phyloP scores from a whole-genome alignment of 1,140 invertebrate species.

The Atta colombica region DNA sequence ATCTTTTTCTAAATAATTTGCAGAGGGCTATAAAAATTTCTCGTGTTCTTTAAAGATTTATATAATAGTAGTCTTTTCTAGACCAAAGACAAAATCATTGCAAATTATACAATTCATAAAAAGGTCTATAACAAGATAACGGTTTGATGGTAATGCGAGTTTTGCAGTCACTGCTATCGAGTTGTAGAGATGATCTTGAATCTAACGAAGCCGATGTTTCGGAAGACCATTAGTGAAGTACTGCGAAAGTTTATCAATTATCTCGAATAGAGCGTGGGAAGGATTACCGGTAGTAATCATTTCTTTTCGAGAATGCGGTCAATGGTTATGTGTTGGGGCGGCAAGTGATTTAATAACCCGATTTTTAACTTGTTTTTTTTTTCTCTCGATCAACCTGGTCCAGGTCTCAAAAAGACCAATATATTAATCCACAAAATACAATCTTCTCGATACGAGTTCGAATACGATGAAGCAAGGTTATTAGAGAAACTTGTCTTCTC shows the following conservation, averaged over 20 bases:
- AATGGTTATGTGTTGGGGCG: constrained; percentile 73
- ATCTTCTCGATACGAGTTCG: constrained; percentile 78
- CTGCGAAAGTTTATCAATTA: constrained; percentile 60
- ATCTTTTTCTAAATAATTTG: constrained; percentile 13
- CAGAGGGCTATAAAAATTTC: not conserved
- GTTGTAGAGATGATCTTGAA: constrained; percentile 67
- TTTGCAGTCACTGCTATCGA: not conserved
- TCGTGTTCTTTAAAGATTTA: not conserved
- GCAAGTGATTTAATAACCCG: constrained; percentile 86
- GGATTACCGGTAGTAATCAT: constrained; percentile 81
- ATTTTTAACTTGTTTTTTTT: constrained; percentile 78
- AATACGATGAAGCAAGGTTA: constrained; percentile 79
- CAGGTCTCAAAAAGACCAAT: constrained; percentile 76
- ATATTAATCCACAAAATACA: constrained; percentile 86
- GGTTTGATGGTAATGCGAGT: not conserved
- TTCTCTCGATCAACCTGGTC: constrained; percentile 36
- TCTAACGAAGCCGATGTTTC: constrained; percentile 79
- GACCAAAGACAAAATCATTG: not conserved
- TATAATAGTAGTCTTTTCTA: not conserved
- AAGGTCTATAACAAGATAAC: constrained; percentile 12
- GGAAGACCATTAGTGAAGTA: constrained; percentile 11
- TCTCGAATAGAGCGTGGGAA: constrained; percentile 35
- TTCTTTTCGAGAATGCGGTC: constrained; percentile 75
- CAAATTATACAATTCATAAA: not conserved
- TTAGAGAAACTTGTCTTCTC: constrained; percentile 74